Conservation (phyloP, 2,797 vertebrate genomes). For the Cyclopterus lumpus region DNA sequence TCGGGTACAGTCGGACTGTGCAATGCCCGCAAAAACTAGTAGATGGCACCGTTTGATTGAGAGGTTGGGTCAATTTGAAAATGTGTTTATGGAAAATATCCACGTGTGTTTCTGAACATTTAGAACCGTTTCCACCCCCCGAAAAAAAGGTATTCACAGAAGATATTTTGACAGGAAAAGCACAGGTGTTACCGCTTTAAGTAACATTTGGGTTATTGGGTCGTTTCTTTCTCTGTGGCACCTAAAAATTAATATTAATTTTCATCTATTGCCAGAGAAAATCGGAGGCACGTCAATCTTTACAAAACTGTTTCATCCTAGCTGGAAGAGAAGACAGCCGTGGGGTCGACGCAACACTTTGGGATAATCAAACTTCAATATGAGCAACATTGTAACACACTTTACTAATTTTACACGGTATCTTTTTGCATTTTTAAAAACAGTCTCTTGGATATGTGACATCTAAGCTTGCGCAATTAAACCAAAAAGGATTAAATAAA, state of each 20-base stretch:
- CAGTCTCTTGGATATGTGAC: conserved; percentile 10
- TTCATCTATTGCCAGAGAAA: not conserved
- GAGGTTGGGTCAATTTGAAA: not conserved
- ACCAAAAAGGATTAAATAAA: conserved; percentile 18
- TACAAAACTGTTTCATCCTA: not conserved
- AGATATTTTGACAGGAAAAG: conserved; percentile 5
- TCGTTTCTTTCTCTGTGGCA: not conserved
- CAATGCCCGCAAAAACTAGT: conserved; percentile 17
- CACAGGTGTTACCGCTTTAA: not conserved
- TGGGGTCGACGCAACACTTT: not conserved
- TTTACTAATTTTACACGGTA: not conserved
- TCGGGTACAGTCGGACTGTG: conserved; percentile 26
- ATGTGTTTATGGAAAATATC: not conserved
- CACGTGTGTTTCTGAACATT: not conserved
- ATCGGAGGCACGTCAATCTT: not conserved
- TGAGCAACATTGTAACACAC: not conserved
- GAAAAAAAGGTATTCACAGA: not conserved
- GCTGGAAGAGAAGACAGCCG: not conserved
- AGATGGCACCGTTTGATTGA: conserved; percentile 44
- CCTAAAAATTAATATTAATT: not conserved
- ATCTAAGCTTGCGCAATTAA: not conserved
- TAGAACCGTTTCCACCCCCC: not conserved
- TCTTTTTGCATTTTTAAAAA: conserved; percentile 15
- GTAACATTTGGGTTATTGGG: not conserved
- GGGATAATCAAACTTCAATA: not conserved